These are phyloP conservation scores for Oryctes rhinoceros DNA, from an alignment of 1,140 invertebrate species.

Conservation along the genomic window DNA sequence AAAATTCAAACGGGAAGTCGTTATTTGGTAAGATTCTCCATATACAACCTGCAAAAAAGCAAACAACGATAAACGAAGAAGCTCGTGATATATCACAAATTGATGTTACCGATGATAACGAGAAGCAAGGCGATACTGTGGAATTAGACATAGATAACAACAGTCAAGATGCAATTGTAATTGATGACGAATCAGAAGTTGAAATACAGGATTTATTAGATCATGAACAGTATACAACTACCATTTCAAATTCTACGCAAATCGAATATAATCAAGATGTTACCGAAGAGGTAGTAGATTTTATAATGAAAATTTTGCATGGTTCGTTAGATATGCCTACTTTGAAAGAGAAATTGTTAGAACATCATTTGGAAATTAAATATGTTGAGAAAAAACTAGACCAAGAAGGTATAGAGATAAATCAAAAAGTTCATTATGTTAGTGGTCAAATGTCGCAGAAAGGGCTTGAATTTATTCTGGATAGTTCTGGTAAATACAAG, in stretches of 20 bases:
- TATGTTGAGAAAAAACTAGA: neutral
- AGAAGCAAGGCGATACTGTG: neutral
- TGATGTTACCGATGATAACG: neutral
- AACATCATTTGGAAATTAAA: neutral
- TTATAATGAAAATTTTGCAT: neutral
- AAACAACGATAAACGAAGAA: neutral
- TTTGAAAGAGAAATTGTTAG: neutral
- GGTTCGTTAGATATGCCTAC: slow-evolving; percentile 15
- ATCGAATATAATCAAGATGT: neutral
- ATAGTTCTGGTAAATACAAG: neutral
- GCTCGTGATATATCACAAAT: neutral
- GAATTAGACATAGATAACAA: neutral
- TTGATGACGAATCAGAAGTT: neutral
- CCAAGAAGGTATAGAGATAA: neutral
- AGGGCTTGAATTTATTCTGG: neutral
- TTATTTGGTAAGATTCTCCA: slow-evolving; percentile 6
- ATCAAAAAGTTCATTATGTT: neutral
- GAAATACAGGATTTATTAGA: neutral
- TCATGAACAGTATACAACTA: neutral
- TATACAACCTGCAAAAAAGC: neutral
- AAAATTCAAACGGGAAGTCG: slow-evolving; percentile 9
- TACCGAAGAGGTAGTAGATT: neutral
- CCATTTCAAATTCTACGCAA: neutral
- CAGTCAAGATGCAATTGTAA: neutral
- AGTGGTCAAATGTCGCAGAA: neutral